These are phyloP conservation scores for Choloepus hoffmanni DNA, from an alignment of 2,113 vertebrate species.

Conservation along the genomic window DNA sequence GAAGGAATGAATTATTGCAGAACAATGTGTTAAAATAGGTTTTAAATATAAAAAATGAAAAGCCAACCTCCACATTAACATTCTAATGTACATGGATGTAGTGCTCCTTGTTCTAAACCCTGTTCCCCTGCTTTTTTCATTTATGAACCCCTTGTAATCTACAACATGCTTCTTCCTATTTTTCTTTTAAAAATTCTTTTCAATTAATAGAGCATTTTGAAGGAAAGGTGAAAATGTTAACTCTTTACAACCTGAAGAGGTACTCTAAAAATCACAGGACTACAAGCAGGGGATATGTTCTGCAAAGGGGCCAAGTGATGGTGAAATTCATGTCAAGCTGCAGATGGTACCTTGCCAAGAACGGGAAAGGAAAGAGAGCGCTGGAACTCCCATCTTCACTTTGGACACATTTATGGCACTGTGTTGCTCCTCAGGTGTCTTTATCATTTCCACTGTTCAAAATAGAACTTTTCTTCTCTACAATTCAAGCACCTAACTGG, in stretches of 20 bases:
- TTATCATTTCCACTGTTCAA: background rate
- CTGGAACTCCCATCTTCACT: fast-evolving
- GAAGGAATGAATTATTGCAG: background rate
- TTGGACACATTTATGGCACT: fast-evolving
- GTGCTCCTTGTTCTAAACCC: background rate
- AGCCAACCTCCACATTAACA: background rate
- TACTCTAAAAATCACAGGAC: background rate
- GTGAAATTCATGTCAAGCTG: too few species aligned
- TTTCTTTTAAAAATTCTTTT: background rate
- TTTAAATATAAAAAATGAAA: background rate
- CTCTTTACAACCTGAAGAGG: background rate
- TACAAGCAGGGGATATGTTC: background rate
- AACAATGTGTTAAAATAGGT: background rate
- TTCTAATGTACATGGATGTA: background rate
- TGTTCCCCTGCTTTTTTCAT: background rate
- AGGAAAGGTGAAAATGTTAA: background rate
- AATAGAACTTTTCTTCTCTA: background rate
- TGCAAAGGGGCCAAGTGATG: too few species aligned
- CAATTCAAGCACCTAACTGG: background rate
- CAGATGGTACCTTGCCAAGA: background rate
- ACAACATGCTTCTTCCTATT: background rate
- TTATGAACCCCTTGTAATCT: background rate
- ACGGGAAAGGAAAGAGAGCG: background rate
- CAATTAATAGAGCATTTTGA: background rate
- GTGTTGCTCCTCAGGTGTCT: background rate